A percentile compares a stretch with the other conserved stretches of the same genome.
phyloP scores from a whole-genome alignment of 1,140 invertebrate genomes.

The Brachionus rubens region DNA sequence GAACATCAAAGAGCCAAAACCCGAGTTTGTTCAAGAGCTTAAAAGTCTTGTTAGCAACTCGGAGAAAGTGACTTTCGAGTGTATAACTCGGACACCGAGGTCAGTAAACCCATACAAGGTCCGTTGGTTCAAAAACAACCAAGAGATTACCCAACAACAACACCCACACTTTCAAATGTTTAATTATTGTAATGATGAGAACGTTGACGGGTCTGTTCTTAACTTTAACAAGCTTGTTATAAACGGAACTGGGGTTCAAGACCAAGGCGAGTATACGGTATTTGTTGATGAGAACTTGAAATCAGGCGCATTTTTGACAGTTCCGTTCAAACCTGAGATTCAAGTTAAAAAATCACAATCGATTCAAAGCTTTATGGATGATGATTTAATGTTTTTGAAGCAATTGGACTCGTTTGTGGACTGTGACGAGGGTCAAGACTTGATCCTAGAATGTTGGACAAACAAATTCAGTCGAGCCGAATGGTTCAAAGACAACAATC shows the following conservation, averaged over 20 bases:
- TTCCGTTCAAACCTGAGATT: conserved; percentile 13
- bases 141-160: neutral
- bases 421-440: neutral
- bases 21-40: conserved; percentile 41
- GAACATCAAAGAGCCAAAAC: conserved; percentile 9
- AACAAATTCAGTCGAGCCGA: neutral
- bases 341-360: conserved; percentile 18
- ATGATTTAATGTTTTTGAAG: conserved; percentile 26
- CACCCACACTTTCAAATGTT: conserved; percentile 31
- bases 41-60: neutral
- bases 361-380: conserved; percentile 3
- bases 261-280: conserved; percentile 45
- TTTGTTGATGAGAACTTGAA: neutral
- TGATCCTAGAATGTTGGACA: conserved; percentile 28
- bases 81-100: conserved; percentile 28
- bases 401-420: neutral
- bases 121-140: conserved; percentile 13
- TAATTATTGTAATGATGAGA: conserved; percentile 43
- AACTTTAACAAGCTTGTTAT: conserved; percentile 31
- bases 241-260: neutral
- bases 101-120: conserved; percentile 31
- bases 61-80: conserved; percentile 15
- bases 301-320: neutral
- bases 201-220: conserved; percentile 17
- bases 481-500: conserved; percentile 12